Conservation (phyloP, 1,140 invertebrate species). For the Oedothorax gibbosus region DNA sequence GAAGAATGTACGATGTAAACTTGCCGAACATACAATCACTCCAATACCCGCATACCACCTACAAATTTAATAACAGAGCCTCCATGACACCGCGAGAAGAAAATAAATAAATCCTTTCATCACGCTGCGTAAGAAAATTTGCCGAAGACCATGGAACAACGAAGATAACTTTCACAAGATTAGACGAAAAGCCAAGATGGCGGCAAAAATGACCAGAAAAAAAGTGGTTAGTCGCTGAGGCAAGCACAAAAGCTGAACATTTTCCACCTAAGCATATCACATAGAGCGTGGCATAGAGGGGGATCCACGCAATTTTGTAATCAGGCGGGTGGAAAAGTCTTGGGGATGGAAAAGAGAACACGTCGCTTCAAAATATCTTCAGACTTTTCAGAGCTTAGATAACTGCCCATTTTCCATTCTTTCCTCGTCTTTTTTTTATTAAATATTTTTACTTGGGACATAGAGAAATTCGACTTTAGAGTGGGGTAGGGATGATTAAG, state of each 20-base stretch:
- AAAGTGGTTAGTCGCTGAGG: neutral
- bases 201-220: too few species aligned
- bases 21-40: too few species aligned
- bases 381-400: conserved; percentile 3
- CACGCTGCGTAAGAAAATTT: too few species aligned
- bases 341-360: neutral
- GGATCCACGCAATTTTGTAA: conserved; percentile 15
- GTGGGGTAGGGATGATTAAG: too few species aligned
- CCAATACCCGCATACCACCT: too few species aligned
- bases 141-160: neutral
- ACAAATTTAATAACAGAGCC: too few species aligned
- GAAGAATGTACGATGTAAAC: too few species aligned
- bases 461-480: neutral
- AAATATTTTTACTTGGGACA: neutral
- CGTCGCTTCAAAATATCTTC: neutral
- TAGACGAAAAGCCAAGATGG: too few species aligned
- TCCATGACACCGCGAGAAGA: too few species aligned
- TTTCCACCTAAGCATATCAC: conserved; percentile 9
- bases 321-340: neutral
- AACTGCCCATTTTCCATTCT: neutral
- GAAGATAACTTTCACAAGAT: neutral
- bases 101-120: too few species aligned
- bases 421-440: conserved; percentile 1
- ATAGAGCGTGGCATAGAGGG: neutral
- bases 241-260: conserved; percentile 4